Conservation (phyloP, 2,797 vertebrate species). For the Sitta carolinensis region DNA sequence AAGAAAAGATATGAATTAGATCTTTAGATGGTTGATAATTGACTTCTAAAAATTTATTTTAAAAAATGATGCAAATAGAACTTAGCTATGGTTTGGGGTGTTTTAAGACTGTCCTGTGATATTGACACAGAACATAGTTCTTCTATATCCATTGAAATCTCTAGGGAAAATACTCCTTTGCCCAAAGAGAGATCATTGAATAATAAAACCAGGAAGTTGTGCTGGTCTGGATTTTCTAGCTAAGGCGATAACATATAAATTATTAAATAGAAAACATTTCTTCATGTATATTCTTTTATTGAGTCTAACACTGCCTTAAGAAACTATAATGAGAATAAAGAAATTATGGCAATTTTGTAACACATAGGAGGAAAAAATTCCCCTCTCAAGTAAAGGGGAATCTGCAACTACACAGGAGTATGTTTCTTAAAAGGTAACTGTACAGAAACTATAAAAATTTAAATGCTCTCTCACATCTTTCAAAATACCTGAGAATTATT, state of each 20-base stretch:
- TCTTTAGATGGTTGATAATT: slow-evolving; percentile 26
- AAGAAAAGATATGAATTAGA: slow-evolving; percentile 11
- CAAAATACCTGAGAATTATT: not conserved
- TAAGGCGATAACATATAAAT: not conserved
- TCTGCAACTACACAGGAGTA: not conserved
- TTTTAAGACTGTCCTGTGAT: not conserved
- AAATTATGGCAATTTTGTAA: not conserved
- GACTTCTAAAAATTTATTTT: slow-evolving; percentile 9
- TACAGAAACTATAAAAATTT: not conserved
- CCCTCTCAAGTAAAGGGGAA: not conserved
- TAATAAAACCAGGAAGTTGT: not conserved
- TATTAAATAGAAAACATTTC: not conserved
- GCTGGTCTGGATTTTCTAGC: not conserved
- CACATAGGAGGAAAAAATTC: not conserved
- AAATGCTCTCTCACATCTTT: not conserved
- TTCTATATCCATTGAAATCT: not conserved
- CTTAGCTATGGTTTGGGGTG: not conserved
- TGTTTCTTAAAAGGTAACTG: not conserved
- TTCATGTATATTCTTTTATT: not conserved
- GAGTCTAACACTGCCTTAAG: not conserved
- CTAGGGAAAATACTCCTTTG: not conserved
- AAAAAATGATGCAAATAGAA: not conserved
- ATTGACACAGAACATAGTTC: not conserved
- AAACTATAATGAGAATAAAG: not conserved
- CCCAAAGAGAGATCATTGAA: not conserved